Evolutionary conservation across 2,888 invertebrate genomes (phyloP).

Genomic region (Anthrax anthrax): DNA sequence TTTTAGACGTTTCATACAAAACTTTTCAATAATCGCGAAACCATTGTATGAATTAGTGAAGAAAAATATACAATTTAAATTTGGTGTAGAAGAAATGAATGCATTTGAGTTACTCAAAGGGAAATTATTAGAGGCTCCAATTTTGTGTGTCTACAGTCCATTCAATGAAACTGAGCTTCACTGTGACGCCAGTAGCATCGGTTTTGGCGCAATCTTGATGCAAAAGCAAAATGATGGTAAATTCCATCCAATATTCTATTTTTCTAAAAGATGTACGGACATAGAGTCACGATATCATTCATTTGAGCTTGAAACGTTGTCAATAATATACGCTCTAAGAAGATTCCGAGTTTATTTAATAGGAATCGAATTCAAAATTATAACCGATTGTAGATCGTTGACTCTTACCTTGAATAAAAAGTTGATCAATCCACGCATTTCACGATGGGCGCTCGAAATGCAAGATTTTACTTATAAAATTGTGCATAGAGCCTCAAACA

Average conservation of each 20-base stretch:
- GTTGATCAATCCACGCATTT: neutral
- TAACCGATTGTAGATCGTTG: neutral
- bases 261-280: too few relatives aligned
- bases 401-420: neutral
- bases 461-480: too few relatives aligned
- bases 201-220: constrained; percentile 14
- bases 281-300: neutral
- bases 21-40: neutral
- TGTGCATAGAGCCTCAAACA: neutral
- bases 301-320: neutral
- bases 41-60: neutral
- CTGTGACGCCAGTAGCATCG: constrained; percentile 16
- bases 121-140: constrained; percentile 7
- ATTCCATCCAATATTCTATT: too few relatives aligned
- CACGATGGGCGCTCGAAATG: too few relatives aligned
- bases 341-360: neutral
- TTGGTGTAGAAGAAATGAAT: neutral
- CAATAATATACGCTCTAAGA: neutral
- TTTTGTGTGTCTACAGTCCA: constrained; percentile 9
- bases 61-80: constrained; percentile 6
- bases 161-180: constrained; percentile 17
- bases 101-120: neutral
- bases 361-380: neutral
- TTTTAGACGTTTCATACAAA: neutral
- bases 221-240: too few relatives aligned